Evolutionary conservation across 1,140 invertebrate genomes (phyloP).

Genomic region (Cydia pomonella): DNA sequence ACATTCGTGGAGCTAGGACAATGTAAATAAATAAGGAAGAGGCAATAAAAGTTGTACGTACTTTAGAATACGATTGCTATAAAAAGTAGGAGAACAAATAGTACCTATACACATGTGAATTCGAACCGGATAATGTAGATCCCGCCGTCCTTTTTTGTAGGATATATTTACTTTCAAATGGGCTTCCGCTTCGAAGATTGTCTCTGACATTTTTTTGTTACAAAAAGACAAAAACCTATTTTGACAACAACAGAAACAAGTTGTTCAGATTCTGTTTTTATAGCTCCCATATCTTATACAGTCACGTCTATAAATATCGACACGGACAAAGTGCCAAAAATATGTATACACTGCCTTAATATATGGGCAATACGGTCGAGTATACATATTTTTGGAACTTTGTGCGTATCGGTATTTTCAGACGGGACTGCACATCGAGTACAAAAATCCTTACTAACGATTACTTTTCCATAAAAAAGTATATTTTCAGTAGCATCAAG

Average conservation of each 20-base stretch:
- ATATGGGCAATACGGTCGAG: too few species aligned
- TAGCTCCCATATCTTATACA: too few species aligned
- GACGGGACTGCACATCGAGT: too few species aligned
- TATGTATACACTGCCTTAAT: too few species aligned
- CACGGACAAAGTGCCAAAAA: too few species aligned
- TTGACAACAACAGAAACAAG: too few species aligned
- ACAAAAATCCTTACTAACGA: too few species aligned
- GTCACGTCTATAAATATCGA: too few species aligned
- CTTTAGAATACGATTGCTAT: constrained; percentile 3
- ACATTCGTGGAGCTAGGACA: constrained; percentile 21
- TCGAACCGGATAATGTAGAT: not conserved
- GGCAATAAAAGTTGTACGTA: constrained; percentile 24
- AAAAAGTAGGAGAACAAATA: not conserved
- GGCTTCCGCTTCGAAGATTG: not conserved
- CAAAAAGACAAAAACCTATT: too few species aligned
- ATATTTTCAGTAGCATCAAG: not conserved
- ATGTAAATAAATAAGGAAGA: constrained; percentile 30
- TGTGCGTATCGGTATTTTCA: too few species aligned
- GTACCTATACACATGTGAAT: not conserved
- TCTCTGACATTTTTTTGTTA: not conserved
- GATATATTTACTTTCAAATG: not conserved
- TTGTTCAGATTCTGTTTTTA: too few species aligned
- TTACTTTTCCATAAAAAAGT: not conserved
- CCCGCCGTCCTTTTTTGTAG: not conserved
- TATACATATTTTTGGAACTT: too few species aligned